Percentiles rank a stretch among this genome's conserved stretches.
Conservation (phyloP, 2,888 invertebrate genomes). For the Pilophorus perplexus region DNA sequence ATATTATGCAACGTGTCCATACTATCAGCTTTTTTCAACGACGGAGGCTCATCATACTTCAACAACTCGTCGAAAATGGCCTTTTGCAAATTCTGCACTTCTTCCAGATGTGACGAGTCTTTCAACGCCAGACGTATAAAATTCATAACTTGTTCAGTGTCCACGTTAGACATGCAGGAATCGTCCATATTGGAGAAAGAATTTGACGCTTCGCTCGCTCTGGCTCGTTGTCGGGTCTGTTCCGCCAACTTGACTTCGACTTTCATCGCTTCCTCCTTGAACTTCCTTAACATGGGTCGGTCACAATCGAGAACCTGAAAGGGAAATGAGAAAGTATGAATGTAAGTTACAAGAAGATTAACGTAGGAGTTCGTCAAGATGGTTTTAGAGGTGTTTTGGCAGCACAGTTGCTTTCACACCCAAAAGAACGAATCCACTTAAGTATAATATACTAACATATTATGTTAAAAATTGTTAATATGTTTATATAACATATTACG, state of each 20-base stretch:
- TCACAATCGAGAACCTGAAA: slow-evolving; percentile 12
- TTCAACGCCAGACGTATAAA: slow-evolving; percentile 37
- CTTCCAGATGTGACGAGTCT: slow-evolving; percentile 36
- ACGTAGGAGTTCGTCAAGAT: too few relatives aligned
- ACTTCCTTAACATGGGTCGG: not conserved
- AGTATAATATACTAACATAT: too few relatives aligned
- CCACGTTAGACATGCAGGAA: slow-evolving; percentile 9
- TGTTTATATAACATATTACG: too few relatives aligned
- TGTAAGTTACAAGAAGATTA: too few relatives aligned
- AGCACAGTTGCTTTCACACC: too few relatives aligned
- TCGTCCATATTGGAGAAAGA: not conserved
- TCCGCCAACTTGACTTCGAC: not conserved
- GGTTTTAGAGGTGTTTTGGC: too few relatives aligned
- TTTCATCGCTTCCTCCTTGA: slow-evolving; percentile 14
- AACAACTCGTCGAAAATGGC: slow-evolving; percentile 29
- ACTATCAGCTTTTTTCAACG: slow-evolving; percentile 9
- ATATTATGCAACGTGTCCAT: slow-evolving; percentile 36
- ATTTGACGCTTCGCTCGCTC: not conserved
- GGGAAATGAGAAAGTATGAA: not conserved
- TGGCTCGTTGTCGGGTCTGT: not conserved
- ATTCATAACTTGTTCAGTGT: slow-evolving; percentile 35
- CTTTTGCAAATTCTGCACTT: slow-evolving; percentile 34
- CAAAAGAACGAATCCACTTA: too few relatives aligned
- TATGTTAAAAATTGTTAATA: too few relatives aligned
- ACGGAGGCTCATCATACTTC: slow-evolving; percentile 1